A percentile compares a stretch with the other conserved stretches of the same genome.
Evolutionary conservation across 1,140 invertebrate genomes (phyloP).

Genomic region (Pogonus chalceus): DNA sequence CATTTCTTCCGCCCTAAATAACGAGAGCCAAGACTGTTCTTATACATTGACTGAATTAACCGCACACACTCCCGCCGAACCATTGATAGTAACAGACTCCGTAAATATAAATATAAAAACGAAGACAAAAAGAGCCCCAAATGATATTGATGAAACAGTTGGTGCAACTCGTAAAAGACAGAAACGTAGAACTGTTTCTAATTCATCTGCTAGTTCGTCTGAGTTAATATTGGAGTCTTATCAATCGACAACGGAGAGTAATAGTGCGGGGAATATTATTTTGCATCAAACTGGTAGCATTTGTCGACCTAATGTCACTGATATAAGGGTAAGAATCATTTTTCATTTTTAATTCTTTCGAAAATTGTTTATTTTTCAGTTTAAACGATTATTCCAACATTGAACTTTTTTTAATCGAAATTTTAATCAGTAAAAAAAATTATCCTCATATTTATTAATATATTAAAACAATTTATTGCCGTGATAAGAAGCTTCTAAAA

Average conservation of each 20-base stretch:
- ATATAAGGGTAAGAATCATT: neutral
- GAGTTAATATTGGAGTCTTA: neutral
- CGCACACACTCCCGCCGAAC: neutral
- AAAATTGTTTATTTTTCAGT: too few species aligned
- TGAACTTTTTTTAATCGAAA: too few species aligned
- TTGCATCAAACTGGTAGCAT: neutral
- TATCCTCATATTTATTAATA: too few species aligned
- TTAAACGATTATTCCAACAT: too few species aligned
- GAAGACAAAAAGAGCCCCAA: neutral
- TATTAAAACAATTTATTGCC: too few species aligned
- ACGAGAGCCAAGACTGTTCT: slow-evolving; percentile 24
- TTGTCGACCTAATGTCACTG: neutral
- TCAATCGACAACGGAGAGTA: neutral
- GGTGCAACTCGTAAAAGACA: neutral
- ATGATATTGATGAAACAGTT: neutral
- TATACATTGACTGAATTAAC: neutral
- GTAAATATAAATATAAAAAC: neutral
- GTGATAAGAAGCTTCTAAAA: too few species aligned
- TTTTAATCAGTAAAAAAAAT: too few species aligned
- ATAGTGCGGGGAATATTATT: neutral
- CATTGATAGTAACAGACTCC: neutral
- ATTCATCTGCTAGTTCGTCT: neutral
- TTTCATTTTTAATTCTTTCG: neutral
- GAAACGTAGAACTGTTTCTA: neutral
- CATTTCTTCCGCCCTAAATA: slow-evolving; percentile 18